Evolutionary conservation across 1,140 invertebrate genomes (phyloP).

Genomic region (Ditylenchus dipsaci): DNA sequence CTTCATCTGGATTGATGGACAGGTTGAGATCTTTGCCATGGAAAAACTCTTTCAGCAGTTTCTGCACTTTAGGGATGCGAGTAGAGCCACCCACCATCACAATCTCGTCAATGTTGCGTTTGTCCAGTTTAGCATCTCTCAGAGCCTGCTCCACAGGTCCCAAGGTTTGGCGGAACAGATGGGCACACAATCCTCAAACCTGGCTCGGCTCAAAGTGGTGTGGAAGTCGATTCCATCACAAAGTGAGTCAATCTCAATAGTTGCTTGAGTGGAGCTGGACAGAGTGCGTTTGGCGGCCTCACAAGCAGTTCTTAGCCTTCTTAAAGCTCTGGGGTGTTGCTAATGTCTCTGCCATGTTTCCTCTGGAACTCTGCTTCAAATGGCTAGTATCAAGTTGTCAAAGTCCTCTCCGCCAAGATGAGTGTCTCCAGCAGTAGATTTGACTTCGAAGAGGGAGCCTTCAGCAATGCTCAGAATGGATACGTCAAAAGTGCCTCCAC

Average conservation of each 20-base stretch:
- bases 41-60: conserved; percentile 68
- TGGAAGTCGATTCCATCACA: conserved; percentile 94
- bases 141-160: no score
- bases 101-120: conserved; percentile 84
- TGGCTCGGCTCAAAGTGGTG: no score
- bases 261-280: no score
- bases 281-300: no score
- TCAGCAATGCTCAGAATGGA: conserved; percentile 90
- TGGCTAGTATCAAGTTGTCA: no score
- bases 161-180: no score
- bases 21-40: no score
- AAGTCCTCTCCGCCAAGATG: no score
- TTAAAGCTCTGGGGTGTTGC: conserved; percentile 83
- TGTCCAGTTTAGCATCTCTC: conserved; percentile 88
- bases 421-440: no score
- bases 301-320: no score
- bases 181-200: conserved; percentile 87
- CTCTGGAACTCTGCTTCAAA: no score
- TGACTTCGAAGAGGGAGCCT: conserved; percentile 76
- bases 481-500: conserved; percentile 94
- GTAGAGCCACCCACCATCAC: conserved; percentile 97
- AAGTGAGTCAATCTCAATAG: conserved; percentile 86
- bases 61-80: conserved; percentile 94
- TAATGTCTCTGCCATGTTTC: conserved; percentile 83
- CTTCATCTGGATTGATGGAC: conserved; percentile 65